A percentile compares a stretch with the other conserved stretches of the same genome.
phyloP scores from a whole-genome alignment of 2,888 invertebrate genomes.

The Boloria selene region DNA sequence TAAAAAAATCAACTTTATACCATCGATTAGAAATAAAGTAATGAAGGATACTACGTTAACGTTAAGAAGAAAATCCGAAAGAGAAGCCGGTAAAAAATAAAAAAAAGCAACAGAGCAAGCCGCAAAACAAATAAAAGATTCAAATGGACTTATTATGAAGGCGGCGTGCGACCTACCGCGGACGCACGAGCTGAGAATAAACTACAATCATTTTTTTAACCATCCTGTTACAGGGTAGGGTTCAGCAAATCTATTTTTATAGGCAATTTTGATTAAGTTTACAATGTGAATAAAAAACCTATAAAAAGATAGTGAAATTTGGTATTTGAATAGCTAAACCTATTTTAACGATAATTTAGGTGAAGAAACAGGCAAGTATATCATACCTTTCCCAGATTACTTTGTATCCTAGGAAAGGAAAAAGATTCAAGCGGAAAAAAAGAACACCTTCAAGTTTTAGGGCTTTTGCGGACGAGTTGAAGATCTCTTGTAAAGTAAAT shows the following conservation, averaged over 20 bases:
- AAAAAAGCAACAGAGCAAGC: constrained; percentile 25
- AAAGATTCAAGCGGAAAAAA: too few relatives aligned
- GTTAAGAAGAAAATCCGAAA: constrained; percentile 23
- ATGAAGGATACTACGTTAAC: constrained; percentile 14
- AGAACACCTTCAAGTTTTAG: too few relatives aligned
- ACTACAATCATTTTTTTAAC: constrained; percentile 27
- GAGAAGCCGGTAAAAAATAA: constrained; percentile 24
- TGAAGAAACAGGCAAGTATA: too few relatives aligned
- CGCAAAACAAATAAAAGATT: constrained; percentile 45
- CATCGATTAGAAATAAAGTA: constrained; percentile 1
- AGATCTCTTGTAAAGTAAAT: too few relatives aligned
- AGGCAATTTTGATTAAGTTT: neutral
- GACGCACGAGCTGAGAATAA: constrained; percentile 34
- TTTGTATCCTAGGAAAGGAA: too few relatives aligned
- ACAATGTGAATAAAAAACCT: neutral
- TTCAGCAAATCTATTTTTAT: neutral
- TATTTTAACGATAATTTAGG: too few relatives aligned
- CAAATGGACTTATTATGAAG: constrained; percentile 68
- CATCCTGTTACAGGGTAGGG: constrained; percentile 11
- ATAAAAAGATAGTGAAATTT: neutral
- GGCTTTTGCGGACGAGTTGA: too few relatives aligned
- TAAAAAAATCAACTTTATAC: constrained; percentile 1
- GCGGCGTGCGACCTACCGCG: constrained; percentile 44
- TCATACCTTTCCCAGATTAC: too few relatives aligned
- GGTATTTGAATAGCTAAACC: too few relatives aligned